These are phyloP conservation scores for Alcedo atthis DNA, from an alignment of 2,797 vertebrate species.

Conservation along the genomic window DNA sequence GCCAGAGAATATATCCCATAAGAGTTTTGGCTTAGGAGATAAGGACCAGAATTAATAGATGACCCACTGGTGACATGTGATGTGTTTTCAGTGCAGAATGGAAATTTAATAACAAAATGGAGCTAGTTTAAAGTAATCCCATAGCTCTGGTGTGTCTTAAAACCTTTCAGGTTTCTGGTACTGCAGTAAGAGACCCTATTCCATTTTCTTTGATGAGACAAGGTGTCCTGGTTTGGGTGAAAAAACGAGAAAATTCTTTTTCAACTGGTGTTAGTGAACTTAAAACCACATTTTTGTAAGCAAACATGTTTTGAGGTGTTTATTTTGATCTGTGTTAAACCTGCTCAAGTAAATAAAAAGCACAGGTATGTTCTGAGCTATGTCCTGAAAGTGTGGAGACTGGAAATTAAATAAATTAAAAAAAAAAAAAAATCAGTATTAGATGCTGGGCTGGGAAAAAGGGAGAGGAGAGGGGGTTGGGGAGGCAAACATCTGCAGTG, in stretches of 20 bases:
- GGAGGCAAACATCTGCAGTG: background rate
- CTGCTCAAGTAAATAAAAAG: background rate
- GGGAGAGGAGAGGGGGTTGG: no score
- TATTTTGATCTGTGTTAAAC: conserved; percentile 10
- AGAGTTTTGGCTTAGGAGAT: background rate
- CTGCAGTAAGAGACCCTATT: background rate
- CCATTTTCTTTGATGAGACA: background rate
- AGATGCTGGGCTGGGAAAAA: background rate
- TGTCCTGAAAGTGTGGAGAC: background rate
- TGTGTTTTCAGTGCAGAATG: background rate
- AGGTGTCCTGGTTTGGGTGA: no score
- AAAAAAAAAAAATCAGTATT: background rate
- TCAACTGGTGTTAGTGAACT: background rate
- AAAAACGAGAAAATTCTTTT: no score
- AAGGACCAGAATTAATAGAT: background rate
- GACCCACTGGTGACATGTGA: background rate
- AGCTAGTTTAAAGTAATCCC: background rate
- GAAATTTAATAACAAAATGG: background rate
- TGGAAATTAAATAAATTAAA: no score
- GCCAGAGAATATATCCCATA: background rate
- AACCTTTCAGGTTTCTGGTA: background rate
- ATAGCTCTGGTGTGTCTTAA: background rate
- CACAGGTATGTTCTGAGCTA: background rate
- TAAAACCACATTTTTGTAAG: background rate
- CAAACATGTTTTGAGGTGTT: background rate